Conservation (phyloP, 1,140 invertebrate genomes). For the Laupala kohalensis region DNA sequence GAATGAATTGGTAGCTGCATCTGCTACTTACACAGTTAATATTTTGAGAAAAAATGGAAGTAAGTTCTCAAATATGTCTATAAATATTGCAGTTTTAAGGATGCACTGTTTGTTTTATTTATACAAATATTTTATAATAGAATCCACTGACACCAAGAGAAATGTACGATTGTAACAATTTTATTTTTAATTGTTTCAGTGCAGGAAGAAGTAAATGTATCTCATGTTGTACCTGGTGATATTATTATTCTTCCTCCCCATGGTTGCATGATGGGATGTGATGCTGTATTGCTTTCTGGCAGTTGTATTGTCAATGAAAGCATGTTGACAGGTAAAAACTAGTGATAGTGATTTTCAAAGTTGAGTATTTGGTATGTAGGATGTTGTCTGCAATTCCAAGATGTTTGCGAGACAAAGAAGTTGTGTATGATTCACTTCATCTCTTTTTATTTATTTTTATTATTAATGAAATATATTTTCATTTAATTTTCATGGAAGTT, state of each 20-base stretch:
- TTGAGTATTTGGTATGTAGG: background rate
- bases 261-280: slow-evolving; percentile 80
- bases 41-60: background rate
- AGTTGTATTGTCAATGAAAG: slow-evolving; percentile 88
- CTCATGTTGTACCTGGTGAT: slow-evolving; percentile 69
- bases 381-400: background rate
- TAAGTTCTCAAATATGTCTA: background rate
- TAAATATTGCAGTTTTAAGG: too few species aligned
- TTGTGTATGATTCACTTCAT: background rate
- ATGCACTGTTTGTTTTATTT: too few species aligned
- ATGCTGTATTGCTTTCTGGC: slow-evolving; percentile 75
- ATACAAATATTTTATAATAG: too few species aligned
- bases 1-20: slow-evolving; percentile 2
- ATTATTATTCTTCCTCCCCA: slow-evolving; percentile 71
- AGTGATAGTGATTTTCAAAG: background rate
- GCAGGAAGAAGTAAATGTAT: background rate
- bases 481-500: too few species aligned
- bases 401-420: too few species aligned
- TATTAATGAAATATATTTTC: too few species aligned
- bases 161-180: too few species aligned
- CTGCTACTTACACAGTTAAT: background rate
- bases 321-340: slow-evolving; percentile 65
- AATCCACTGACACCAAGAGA: too few species aligned
- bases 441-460: background rate
- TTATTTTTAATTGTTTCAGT: background rate